Conservation (phyloP, 2,113 vertebrate genomes). For the Pithys albifrons region DNA sequence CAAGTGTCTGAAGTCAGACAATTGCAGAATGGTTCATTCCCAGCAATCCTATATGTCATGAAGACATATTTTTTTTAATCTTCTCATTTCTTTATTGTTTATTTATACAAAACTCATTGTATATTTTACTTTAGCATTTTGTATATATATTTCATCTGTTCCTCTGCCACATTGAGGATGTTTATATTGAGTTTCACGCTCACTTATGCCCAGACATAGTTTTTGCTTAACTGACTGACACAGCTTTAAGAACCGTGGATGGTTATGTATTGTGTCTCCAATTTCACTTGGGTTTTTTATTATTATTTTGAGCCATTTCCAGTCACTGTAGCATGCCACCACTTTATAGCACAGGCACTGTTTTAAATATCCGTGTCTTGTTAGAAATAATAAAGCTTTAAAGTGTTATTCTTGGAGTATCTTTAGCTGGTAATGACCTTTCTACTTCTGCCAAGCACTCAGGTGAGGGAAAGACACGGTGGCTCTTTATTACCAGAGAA, state of each 20-base stretch:
- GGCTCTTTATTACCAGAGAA: slow-evolving; percentile 60
- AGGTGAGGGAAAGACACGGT: neutral
- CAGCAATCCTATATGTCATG: neutral
- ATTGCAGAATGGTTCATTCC: neutral
- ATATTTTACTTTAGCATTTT: neutral
- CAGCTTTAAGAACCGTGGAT: slow-evolving; percentile 6
- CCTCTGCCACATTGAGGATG: neutral
- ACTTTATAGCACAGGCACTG: neutral
- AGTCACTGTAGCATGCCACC: neutral
- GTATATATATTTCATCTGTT: neutral
- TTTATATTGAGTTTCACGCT: slow-evolving; percentile 23
- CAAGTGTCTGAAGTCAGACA: slow-evolving; percentile 20
- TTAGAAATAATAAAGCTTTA: slow-evolving; percentile 36
- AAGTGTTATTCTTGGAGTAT: neutral
- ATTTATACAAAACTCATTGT: neutral
- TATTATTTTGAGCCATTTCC: neutral
- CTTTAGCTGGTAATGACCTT: slow-evolving; percentile 43
- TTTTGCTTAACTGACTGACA: neutral
- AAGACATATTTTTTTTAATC: neutral
- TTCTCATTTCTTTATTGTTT: neutral
- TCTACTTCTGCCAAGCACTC: neutral
- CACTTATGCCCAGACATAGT: neutral
- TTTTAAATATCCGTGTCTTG: neutral
- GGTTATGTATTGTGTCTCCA: neutral
- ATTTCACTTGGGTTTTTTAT: neutral